Evolutionary conservation across 2,113 vertebrate species (phyloP), one percentile per base, ranked within the genome.

Genomic region (Cyprinus carpio): DNA sequence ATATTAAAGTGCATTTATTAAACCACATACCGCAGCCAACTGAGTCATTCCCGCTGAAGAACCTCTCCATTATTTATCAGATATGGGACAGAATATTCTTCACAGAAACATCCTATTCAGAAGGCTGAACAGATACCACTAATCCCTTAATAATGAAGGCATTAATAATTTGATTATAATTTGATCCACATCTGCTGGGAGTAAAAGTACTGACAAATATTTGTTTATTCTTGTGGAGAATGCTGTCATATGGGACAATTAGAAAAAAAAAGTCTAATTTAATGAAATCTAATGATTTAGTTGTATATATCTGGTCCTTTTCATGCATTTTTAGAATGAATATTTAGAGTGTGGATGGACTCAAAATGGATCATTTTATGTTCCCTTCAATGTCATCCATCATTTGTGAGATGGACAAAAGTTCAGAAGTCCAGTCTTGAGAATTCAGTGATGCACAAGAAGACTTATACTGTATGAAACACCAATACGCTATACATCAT

Each of bases 101-200:
- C 10, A 37, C 31, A 40, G 76, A 31, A 62, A 40, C 20, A 10
- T 4, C 23, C 54, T 78, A 37, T 79, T 62, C 76, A 79, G 3
- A 58, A 77, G 9, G 25, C 27, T 54, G 18, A 77, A 77, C 75
- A 34, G 31, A 60, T 62, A 60, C 76, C 54, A 15, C 34, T 79
- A 62, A 62, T 62, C 51, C 29, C 31, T 29, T 78, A 78, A 72
- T 72, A 72, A 72, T 37, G 23, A 37, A 40, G 69, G 20, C 69
- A 37, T 58, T 6, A 58, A n/a, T 58, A 23, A 58, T 58, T 37
- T 58, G 46, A 58, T 78, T 58, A 78, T 58, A 78, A 78, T 78
- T 51, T 78, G 18, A 58, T 58, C 29, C 51, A 37, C 20, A 37
- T n/a, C 69, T 72, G 10, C 69, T 40, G 37, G 2, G 34, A 40